Evolutionary conservation across 2,888 invertebrate species (phyloP).

Genomic region (Rhimphoctona megacephalus): DNA sequence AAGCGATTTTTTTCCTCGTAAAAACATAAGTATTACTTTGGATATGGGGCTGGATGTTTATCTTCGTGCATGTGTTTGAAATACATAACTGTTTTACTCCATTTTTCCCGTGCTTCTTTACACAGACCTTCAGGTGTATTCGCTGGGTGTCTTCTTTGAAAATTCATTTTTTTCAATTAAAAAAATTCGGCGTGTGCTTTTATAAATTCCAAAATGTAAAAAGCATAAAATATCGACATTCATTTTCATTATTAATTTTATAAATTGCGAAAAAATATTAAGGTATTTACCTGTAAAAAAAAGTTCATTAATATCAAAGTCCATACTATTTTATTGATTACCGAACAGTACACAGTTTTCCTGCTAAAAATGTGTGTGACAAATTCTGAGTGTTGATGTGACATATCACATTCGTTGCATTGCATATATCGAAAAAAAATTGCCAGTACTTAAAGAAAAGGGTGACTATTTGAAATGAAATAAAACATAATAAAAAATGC

Average conservation of each 20-base stretch:
- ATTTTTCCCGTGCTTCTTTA: not conserved
- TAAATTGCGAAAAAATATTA: not conserved
- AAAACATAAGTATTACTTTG: constrained; percentile 45
- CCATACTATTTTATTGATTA: not conserved
- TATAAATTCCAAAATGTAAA: not conserved
- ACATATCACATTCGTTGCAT: not conserved
- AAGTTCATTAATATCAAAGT: not conserved
- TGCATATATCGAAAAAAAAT: not conserved
- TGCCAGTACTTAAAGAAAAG: not conserved
- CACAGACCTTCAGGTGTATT: not conserved
- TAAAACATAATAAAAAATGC: constrained; percentile 2
- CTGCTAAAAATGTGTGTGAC: not conserved
- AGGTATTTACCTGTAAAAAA: not conserved
- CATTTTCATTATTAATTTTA: not conserved
- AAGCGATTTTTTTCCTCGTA: constrained; percentile 60
- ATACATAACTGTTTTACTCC: not conserved
- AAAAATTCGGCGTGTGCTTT: not conserved
- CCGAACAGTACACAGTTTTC: not conserved
- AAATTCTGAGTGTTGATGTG: not conserved
- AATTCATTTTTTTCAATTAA: not conserved
- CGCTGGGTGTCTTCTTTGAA: not conserved
- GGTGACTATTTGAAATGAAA: not conserved
- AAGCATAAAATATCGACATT: not conserved
- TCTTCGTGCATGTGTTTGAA: not conserved
- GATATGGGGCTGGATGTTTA: constrained; percentile 4